phyloP scores from a whole-genome alignment of 2,888 invertebrate species.

The Erebia aethiops region DNA sequence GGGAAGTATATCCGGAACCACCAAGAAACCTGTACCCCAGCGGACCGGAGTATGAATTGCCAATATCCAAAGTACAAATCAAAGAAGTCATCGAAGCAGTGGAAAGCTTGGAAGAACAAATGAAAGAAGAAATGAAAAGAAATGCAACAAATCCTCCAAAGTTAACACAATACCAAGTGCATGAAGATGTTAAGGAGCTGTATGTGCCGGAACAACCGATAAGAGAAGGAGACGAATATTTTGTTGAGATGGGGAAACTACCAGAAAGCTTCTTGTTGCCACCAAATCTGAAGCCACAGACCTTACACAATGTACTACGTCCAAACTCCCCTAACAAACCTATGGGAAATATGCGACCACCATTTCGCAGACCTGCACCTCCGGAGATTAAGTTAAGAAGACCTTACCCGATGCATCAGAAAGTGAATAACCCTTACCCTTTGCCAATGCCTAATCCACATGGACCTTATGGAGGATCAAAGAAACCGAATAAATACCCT shows the following conservation, averaged over 20 bases:
- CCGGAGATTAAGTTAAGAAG: conserved; percentile 77
- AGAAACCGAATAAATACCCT: conserved; percentile 57
- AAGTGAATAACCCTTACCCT: conserved; percentile 61
- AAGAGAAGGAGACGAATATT: conserved; percentile 68
- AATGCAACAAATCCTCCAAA: conserved; percentile 50
- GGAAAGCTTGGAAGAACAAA: conserved; percentile 67
- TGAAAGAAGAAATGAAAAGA: conserved; percentile 60
- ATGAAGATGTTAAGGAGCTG: conserved; percentile 63
- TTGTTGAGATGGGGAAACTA: conserved; percentile 58
- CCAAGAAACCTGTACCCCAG: conserved; percentile 52
- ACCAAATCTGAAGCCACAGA: conserved; percentile 69
- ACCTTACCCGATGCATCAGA: conserved; percentile 59
- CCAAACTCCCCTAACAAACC: conserved; percentile 61
- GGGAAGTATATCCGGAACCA: conserved; percentile 55
- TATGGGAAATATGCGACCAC: conserved; percentile 60
- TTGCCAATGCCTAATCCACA: conserved; percentile 65
- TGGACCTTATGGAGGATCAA: conserved; percentile 52
- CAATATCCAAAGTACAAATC: conserved; percentile 70
- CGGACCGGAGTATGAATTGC: conserved; percentile 73
- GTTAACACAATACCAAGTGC: conserved; percentile 63
- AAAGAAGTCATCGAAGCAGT: conserved; percentile 74
- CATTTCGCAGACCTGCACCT: conserved; percentile 69
- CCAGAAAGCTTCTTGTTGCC: conserved; percentile 66
- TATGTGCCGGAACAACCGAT: conserved; percentile 65
- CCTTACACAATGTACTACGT: conserved; percentile 72